These are phyloP conservation scores for Chiridota heheva DNA, from an alignment of 35 echinoderm and acorn worm genomes.

Conservation along the genomic window DNA sequence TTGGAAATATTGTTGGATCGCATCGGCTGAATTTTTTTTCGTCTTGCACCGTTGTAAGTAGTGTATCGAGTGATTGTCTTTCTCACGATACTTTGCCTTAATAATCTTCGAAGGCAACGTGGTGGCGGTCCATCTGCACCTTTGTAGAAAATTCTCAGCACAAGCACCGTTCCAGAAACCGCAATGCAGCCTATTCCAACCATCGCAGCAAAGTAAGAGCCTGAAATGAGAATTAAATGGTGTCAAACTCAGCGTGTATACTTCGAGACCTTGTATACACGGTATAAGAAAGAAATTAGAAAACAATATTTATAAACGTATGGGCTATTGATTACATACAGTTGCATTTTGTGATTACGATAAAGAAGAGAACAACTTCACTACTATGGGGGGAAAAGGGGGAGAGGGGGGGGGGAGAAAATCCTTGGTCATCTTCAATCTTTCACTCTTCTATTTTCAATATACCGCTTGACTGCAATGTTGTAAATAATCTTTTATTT, in stretches of 20 bases:
- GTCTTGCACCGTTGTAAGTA: conserved; percentile 5
- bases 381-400: no score
- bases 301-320: no score
- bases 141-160: conserved; percentile 40
- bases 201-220: conserved; percentile 38
- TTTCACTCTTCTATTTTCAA: no score
- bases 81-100: conserved; percentile 13
- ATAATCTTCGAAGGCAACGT: background rate
- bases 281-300: no score
- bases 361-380: no score
- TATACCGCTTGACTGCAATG: no score
- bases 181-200: conserved; percentile 31
- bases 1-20: background rate
- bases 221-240: background rate
- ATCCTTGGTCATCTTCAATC: no score
- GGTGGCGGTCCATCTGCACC: conserved; percentile 19
- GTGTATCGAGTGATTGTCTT: conserved; percentile 9
- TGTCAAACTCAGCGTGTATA: background rate
- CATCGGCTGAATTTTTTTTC: conserved; percentile 21
- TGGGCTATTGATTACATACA: no score
- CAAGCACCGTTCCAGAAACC: conserved; percentile 26
- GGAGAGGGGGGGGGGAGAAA: no score
- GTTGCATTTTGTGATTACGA: no score
- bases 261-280: no score
- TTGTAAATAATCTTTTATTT: no score